Conservation (phyloP, 2,888 invertebrate genomes). For the Tinea semifulvella region DNA sequence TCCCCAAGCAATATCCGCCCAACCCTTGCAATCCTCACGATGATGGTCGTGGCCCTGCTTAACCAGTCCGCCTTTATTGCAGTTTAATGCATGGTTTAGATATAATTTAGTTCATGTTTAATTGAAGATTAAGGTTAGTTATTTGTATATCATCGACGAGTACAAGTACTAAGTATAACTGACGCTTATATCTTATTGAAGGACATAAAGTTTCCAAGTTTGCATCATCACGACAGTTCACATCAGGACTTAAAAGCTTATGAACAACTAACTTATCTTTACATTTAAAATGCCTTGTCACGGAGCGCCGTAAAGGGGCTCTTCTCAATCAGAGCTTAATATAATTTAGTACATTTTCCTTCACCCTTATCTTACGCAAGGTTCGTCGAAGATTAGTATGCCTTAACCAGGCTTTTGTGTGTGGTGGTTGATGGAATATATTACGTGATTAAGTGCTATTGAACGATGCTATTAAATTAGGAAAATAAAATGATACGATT, state of each 20-base stretch:
- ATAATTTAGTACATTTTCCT: constrained; percentile 11
- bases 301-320: constrained; percentile 1
- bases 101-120: too few species aligned
- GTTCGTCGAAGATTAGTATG: constrained; percentile 4
- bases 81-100: too few species aligned
- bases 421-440: constrained; percentile 1
- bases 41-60: too few species aligned
- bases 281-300: constrained; percentile 8
- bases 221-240: neutral
- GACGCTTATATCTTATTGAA: neutral
- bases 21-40: too few species aligned
- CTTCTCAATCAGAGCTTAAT: constrained; percentile 9
- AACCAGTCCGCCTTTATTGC: too few species aligned
- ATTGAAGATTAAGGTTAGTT: too few species aligned
- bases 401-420: constrained; percentile 8
- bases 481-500: too few species aligned
- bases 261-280: constrained; percentile 9
- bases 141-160: too few species aligned
- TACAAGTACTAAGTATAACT: neutral
- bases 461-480: too few species aligned
- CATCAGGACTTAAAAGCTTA: neutral
- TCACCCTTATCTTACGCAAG: constrained; percentile 5
- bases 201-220: neutral
- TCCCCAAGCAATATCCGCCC: too few species aligned
- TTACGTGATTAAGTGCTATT: neutral